Evolutionary conservation across 1,140 invertebrate species (phyloP), one percentile per base, ranked within the genome.

Genomic region (Macrobrachium nipponense): DNA sequence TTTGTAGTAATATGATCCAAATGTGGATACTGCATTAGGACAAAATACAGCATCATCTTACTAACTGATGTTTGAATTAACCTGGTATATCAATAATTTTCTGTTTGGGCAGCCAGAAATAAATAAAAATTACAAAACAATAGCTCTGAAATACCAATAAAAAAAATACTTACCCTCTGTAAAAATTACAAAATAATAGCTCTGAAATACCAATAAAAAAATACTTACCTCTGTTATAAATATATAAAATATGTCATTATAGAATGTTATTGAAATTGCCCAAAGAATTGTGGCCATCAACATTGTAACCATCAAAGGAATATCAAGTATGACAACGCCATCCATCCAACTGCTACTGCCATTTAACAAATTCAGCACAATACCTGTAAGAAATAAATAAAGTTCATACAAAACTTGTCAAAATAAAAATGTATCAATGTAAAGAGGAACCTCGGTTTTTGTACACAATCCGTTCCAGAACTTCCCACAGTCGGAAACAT

Each of bases 211-310:
- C 10, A 44, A n/a, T n/a, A n/a, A 44, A 44, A 23, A 23, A 75
- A 0, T 23, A 83, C 82, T 66, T 20, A 83, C 82, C 82, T 83
- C 82, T 51, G 82, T 64, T 62, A 83, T 58, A 20, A 83, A 83
- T 17, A 83, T 77, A 17, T 83, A 73, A 62, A 83, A 83, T 15
- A 66, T 23, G 8, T 76, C 59, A 27, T 60, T 51, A 61, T 76
- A 83, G 58, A 83, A 75, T 61, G 20, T 66, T 60, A 83, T 72
- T 5, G 70, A 77, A n/a, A 66, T 77, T 36, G 82, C 73, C 73
- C 76, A 44, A 10, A 83, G 82, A 1, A 83, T 62, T 4, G 82
- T 77, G 18, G 82, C 60, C 14, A 83, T 36, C 17, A 83, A n/a
- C 17, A 75, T 83, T 60, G 77, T 83, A 5, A 76, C 59, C 72